Base-by-base conservation (phyloP, 2,888 invertebrate species). In the Pimpla rufipes region DNA sequence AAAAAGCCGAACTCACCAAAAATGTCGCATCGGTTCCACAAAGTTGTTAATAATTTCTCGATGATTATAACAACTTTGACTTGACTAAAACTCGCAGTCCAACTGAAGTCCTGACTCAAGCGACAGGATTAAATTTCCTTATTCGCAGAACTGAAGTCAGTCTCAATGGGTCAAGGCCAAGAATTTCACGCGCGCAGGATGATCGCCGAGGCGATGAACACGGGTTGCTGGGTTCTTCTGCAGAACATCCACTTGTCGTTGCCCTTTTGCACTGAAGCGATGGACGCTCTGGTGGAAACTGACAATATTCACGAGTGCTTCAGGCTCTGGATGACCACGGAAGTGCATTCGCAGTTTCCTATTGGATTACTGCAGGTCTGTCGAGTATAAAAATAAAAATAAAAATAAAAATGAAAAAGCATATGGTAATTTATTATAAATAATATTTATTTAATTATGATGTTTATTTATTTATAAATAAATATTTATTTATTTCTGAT, bases 91-190 rank as follows among this genome's bases (percentile, higher is more conserved):
- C n/a, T n/a, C n/a, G n/a, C n/a, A n/a, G n/a, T n/a, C n/a, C n/a
- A n/a, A n/a, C n/a, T n/a, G n/a, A n/a, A n/a, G 4, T 47, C 0
- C 16, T 16, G 0, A 4, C 5, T 16, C 13, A 47, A 47, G 6
- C 6, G 21, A 50, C 35, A 18, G 16, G 13, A 68, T 23, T 64
- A 29, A 67, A n/a, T 68, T 4, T 16, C 1, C 0, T 10, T 37
- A 18, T 85, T 91, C 93, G 8, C 90, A 97, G 97, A 94, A 79
- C 92, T 97, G 13, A 96, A 97, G 91, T 96, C 97, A 0, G 98
- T 99, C 5, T 99, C 99, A 6, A 99, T 99, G 99, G 99, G 99
- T 2, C 99, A 99, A 95, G 99, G 99, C 0, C 99, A 99, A 94
- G 99, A 97, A 91, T 94, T 97, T 90, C 97, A 97, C 83, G 98